phyloP scores from a whole-genome alignment of 2,888 invertebrate species.

The Cosmopolites sordidus region DNA sequence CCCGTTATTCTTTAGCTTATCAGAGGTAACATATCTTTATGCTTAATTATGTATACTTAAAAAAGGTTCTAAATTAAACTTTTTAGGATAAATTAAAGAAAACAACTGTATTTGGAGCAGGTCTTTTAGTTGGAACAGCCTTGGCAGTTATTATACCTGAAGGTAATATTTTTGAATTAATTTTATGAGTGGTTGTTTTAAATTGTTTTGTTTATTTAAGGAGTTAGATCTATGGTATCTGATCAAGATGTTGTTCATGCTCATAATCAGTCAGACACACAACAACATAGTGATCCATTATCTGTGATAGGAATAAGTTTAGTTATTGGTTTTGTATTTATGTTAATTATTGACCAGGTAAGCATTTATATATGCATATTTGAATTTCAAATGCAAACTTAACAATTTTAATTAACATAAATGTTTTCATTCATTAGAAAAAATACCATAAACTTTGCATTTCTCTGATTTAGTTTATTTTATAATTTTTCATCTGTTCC shows the following conservation, averaged over 20 bases:
- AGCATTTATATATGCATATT: slow-evolving; percentile 5
- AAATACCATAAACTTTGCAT: too few relatives aligned
- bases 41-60: too few relatives aligned
- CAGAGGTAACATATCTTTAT: slow-evolving; percentile 77
- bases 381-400: too few relatives aligned
- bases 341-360: slow-evolving; percentile 91
- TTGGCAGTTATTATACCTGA: slow-evolving; percentile 98
- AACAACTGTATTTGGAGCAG: slow-evolving; percentile 94
- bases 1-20: slow-evolving; percentile 88
- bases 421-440: too few relatives aligned
- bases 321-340: slow-evolving; percentile 94
- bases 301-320: slow-evolving; percentile 87
- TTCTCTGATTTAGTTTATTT: too few relatives aligned
- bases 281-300: slow-evolving; percentile 59
- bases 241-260: slow-evolving; percentile 33
- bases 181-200: not conserved
- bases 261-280: slow-evolving; percentile 43
- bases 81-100: slow-evolving; percentile 87
- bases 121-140: slow-evolving; percentile 94
- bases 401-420: too few relatives aligned
- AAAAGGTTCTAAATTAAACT: slow-evolving; percentile 1
- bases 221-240: slow-evolving; percentile 72
- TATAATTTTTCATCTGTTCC: too few relatives aligned
- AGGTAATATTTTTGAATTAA: slow-evolving; percentile 45
- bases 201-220: slow-evolving; percentile 7